Base-by-base conservation (phyloP, 2,888 invertebrate species). In the Xylocampa areola region DNA sequence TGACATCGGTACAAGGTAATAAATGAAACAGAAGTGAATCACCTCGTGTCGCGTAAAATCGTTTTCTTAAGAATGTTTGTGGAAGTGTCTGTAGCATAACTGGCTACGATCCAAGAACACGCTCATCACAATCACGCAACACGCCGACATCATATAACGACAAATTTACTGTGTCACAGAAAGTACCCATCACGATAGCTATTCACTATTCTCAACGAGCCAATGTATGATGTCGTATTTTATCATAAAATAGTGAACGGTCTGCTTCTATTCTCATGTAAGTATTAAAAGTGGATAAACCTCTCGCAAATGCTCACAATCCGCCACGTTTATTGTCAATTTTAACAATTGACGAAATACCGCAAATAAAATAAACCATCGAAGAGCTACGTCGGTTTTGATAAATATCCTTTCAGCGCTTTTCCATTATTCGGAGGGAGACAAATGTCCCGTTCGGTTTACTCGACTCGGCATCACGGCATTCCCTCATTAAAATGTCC, bases 401-500 rank as follows among this genome's bases (percentile, higher is more conserved):
- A 91, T 89, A 88, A 90, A 91, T 88, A 87, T 85, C 81, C 86
- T 86, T 89, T 90, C 87, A 86, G 73, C 85, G 81, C 84, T 84
- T 84, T 86, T 79, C 84, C 85, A 87, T 90, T 90, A 91, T 87
- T 85, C 77, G 80, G 77, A 78, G 85, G 65, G 68, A 89, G 90
- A 89, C 89, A 87, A 91, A 90, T 90, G 87, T 84, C 77, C 82
- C 83, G 82, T 65, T 72, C 47, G 61, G 43, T 75, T 73, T 61
- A 68, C 61, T 82, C 82, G 81, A 81, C 68, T 79, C 80, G 80
- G 78, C 81, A 82, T 83, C 90, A 87, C 88, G 89, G 81, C 86
- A 88, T 90, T 89, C 87, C 81, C 87, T 92, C 90, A 88, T 90
- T 89, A 90, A 87, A 89, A 87, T 76, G 80, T 87, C 84, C 87